phyloP scores from a whole-genome alignment of 2,113 vertebrate species.

The Paramisgurnus dabryanus region DNA sequence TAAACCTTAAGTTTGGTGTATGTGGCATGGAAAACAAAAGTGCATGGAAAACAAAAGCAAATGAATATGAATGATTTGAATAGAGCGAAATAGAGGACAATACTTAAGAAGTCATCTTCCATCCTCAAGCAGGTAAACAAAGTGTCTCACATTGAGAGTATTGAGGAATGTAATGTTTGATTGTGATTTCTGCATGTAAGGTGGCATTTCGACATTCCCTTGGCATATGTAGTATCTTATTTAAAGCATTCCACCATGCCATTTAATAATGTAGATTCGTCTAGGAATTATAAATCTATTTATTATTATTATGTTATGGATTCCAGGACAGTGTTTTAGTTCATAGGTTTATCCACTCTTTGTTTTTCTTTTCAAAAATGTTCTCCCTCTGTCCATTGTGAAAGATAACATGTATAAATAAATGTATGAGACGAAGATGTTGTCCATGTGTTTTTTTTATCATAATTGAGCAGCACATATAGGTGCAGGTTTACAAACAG shows the following conservation, averaged over 20 bases:
- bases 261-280: not conserved
- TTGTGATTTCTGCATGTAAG: slow-evolving; percentile 18
- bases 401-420: slow-evolving; percentile 78
- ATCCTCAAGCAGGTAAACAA: slow-evolving; percentile 19
- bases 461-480: not conserved
- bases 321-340: slow-evolving; percentile 55
- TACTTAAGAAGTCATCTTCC: not conserved
- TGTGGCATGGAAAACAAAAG: not conserved
- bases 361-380: slow-evolving; percentile 66
- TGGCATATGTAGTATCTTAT: not conserved
- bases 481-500: too few relatives aligned
- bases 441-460: not conserved
- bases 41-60: not conserved
- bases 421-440: slow-evolving; percentile 66
- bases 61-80: too few relatives aligned
- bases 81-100: not conserved
- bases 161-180: slow-evolving; percentile 37
- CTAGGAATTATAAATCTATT: not conserved
- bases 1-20: not conserved
- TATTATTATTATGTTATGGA: slow-evolving; percentile 3
- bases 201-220: slow-evolving; percentile 3
- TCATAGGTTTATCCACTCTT: slow-evolving; percentile 58
- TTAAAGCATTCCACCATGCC: not conserved
- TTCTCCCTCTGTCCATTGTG: slow-evolving; percentile 76
- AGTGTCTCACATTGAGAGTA: slow-evolving; percentile 77